These are phyloP conservation scores for Lamellibrachia luymesi DNA, from an alignment of 1,140 invertebrate genomes.

Conservation along the genomic window DNA sequence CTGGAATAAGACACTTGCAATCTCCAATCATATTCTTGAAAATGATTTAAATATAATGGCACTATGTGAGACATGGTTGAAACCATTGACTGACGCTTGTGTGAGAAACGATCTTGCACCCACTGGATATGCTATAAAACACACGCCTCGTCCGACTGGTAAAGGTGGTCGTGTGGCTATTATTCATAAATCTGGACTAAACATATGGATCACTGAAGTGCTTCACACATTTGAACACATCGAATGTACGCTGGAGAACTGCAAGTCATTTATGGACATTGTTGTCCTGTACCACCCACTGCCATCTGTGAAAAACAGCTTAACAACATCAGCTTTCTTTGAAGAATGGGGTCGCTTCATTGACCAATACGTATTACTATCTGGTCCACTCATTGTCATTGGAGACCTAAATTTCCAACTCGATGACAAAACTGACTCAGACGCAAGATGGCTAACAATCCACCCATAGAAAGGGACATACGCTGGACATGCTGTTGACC, in stretches of 20 bases:
- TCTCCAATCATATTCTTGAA: neutral
- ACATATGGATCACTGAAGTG: neutral
- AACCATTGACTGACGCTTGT: too few relatives aligned
- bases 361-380: too few relatives aligned
- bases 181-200: neutral
- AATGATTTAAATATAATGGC: neutral
- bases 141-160: neutral
- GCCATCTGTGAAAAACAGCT: neutral
- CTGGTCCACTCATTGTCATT: neutral
- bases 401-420: neutral
- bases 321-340: neutral
- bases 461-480: too few relatives aligned
- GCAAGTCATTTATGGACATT: neutral
- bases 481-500: too few relatives aligned
- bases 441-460: too few relatives aligned
- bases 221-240: neutral
- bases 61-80: neutral
- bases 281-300: neutral
- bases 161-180: neutral
- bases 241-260: neutral
- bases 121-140: neutral
- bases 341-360: too few relatives aligned
- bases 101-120: too few relatives aligned
- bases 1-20: neutral
- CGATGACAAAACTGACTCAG: too few relatives aligned